Evolutionary conservation across 2,888 invertebrate genomes (phyloP).

Genomic region (Aleiodes alternator): DNA sequence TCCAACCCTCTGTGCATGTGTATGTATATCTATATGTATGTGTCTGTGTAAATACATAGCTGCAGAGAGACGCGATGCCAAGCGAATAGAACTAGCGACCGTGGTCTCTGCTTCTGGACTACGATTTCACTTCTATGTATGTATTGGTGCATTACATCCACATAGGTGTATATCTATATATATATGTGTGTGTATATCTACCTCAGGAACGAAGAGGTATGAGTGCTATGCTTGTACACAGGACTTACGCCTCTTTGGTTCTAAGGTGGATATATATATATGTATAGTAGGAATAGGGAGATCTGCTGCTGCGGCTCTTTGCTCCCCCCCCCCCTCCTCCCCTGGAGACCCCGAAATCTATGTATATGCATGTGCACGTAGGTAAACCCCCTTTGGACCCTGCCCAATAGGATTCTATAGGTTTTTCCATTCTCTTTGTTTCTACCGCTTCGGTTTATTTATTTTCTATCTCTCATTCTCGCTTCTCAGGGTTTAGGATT

Average conservation of each 20-base stretch:
- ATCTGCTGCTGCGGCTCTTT: slow-evolving; percentile 10
- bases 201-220: no score
- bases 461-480: no score
- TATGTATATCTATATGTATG: no score
- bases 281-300: neutral
- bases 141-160: slow-evolving; percentile 4
- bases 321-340: neutral
- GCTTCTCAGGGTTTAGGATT: no score
- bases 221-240: no score
- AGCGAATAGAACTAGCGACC: slow-evolving; percentile 1
- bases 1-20: slow-evolving; percentile 38
- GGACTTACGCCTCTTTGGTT: no score
- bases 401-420: neutral
- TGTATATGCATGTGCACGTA: slow-evolving; percentile 53
- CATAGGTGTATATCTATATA: neutral
- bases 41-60: slow-evolving; percentile 68
- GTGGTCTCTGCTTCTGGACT: slow-evolving; percentile 17
- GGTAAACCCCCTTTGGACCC: slow-evolving; percentile 20
- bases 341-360: slow-evolving; percentile 37
- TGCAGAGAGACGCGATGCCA: slow-evolving; percentile 59
- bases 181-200: no score
- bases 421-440: slow-evolving; percentile 1
- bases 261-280: no score
- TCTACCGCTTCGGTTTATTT: neutral
- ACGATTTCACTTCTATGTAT: neutral